Evolutionary conservation across 1,140 invertebrate genomes (phyloP).

Genomic region (Hycleus cichorii): DNA sequence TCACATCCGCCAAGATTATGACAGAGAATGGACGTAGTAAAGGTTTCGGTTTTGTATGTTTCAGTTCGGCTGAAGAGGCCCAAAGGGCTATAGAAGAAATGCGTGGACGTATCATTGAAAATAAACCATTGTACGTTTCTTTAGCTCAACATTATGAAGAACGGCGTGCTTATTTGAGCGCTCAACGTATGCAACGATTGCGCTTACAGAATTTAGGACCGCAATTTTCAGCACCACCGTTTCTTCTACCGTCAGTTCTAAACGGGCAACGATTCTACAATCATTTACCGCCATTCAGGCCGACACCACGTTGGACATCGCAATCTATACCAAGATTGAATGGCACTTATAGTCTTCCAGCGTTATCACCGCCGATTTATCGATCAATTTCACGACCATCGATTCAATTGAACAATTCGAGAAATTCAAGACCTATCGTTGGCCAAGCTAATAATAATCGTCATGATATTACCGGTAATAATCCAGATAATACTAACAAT

Average conservation of each 20-base stretch:
- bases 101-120: conserved; percentile 61
- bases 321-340: conserved; percentile 31
- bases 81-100: conserved; percentile 69
- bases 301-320: conserved; percentile 34
- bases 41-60: conserved; percentile 73
- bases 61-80: conserved; percentile 64
- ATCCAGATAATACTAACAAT: no score
- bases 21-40: conserved; percentile 48
- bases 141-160: conserved; percentile 69
- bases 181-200: conserved; percentile 61
- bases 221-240: conserved; percentile 1
- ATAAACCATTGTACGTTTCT: conserved; percentile 67
- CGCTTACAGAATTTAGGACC: conserved; percentile 41
- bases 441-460: conserved; percentile 22
- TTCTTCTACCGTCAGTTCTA: conserved; percentile 33
- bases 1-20: conserved; percentile 64
- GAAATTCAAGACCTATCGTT: conserved; percentile 31
- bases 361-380: conserved; percentile 20
- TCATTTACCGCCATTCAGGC: conserved; percentile 28
- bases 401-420: conserved; percentile 22
- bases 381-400: conserved; percentile 29
- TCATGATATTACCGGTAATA: background rate
- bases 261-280: conserved; percentile 36
- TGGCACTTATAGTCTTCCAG: conserved; percentile 32
- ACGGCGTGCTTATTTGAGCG: conserved; percentile 59